These are phyloP conservation scores for Lottia gigantea DNA, from an alignment of 2,888 invertebrate genomes.

Conservation along the genomic window DNA sequence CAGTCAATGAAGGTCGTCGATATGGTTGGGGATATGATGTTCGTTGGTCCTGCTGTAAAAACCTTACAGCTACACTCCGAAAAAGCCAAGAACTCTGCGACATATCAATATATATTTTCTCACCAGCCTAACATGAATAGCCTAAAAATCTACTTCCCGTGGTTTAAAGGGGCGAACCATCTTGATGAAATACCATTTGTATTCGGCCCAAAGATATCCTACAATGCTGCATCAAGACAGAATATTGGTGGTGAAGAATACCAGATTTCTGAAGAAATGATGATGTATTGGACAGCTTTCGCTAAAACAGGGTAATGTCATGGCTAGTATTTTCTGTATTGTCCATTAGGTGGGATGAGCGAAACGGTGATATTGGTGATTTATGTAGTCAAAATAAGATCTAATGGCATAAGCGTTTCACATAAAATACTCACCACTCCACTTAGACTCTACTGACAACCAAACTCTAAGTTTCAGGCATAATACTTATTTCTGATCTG, in stretches of 20 bases:
- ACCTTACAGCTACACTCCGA: slow-evolving; percentile 17
- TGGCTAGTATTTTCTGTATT: no score
- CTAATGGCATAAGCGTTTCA: no score
- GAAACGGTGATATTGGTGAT: no score
- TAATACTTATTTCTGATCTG: no score
- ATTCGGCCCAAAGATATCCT: slow-evolving; percentile 66
- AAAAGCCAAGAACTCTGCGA: background rate
- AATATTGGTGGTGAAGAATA: slow-evolving; percentile 86
- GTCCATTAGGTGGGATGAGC: no score
- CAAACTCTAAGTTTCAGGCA: no score
- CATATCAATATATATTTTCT: slow-evolving; percentile 28
- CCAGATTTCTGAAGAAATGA: slow-evolving; percentile 84
- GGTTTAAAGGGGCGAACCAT: slow-evolving; percentile 28
- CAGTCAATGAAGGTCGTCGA: slow-evolving; percentile 24
- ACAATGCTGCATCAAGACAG: slow-evolving; percentile 21
- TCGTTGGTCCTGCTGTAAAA: slow-evolving; percentile 25
- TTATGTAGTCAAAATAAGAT: no score
- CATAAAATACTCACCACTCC: no score
- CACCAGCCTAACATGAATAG: slow-evolving; percentile 10
- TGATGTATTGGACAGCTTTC: slow-evolving; percentile 95
- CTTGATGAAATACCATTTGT: slow-evolving; percentile 24
- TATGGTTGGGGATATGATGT: slow-evolving; percentile 32
- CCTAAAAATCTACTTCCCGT: background rate
- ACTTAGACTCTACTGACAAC: no score
- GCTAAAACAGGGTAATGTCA: slow-evolving; percentile 88